phyloP scores from a whole-genome alignment of 2,113 vertebrate genomes.

The Gallinago media region DNA sequence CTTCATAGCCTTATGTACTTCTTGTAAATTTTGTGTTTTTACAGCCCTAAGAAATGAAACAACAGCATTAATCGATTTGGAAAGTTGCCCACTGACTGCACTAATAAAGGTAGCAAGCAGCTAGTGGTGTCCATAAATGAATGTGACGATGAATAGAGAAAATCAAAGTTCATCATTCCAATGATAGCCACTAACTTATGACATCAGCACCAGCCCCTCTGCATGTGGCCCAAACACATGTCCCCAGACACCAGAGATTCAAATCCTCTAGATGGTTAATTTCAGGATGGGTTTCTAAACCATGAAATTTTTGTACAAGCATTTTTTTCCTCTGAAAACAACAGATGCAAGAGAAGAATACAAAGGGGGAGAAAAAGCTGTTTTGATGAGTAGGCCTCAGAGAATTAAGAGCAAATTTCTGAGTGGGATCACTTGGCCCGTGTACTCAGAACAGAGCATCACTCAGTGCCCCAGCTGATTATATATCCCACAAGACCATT shows the following conservation, averaged over 20 bases:
- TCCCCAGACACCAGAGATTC: background rate
- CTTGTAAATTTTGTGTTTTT: conserved; percentile 10
- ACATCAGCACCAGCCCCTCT: background rate
- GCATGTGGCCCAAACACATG: background rate
- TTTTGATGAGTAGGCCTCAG: background rate
- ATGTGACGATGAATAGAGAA: background rate
- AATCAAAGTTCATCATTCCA: background rate
- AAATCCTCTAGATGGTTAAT: background rate
- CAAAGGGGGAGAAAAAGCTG: background rate
- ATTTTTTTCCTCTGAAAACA: background rate
- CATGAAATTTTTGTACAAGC: background rate
- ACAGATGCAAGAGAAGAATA: background rate
- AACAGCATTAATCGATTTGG: conserved; percentile 49
- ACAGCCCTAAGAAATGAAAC: conserved; percentile 21
- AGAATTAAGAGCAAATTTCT: background rate
- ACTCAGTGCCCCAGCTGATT: rapidly evolving
- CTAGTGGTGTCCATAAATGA: background rate
- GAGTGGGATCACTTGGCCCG: background rate
- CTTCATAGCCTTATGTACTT: background rate
- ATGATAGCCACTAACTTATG: background rate
- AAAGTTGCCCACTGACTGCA: background rate
- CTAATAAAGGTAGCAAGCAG: background rate
- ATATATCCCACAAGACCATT: background rate
- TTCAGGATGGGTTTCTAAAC: background rate
- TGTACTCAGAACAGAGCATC: background rate